Evolutionary conservation across 2,797 vertebrate species (phyloP).

Genomic region (Martes flavigula): DNA sequence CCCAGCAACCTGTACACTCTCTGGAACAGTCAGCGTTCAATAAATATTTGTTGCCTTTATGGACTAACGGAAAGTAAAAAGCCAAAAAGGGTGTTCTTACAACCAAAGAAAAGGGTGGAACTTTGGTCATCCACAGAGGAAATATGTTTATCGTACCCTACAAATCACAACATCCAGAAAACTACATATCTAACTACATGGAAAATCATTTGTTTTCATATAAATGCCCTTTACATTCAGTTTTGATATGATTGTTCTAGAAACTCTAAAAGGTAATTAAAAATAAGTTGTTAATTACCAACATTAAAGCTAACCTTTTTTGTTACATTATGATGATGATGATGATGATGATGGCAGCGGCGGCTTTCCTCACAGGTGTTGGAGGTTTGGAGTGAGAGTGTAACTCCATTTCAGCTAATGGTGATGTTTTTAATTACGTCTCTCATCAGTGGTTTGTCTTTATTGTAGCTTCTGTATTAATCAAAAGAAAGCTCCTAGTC

Average conservation of each 20-base stretch:
- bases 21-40: slow-evolving; percentile 55
- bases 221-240: background rate
- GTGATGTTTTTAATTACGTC: slow-evolving; percentile 18
- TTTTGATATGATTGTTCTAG: slow-evolving; percentile 35
- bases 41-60: slow-evolving; percentile 60
- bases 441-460: background rate
- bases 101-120: slow-evolving; percentile 32
- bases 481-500: slow-evolving; percentile 34
- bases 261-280: slow-evolving; percentile 41
- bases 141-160: slow-evolving; percentile 18
- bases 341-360: background rate
- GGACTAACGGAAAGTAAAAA: slow-evolving; percentile 56
- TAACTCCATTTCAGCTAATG: background rate
- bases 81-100: slow-evolving; percentile 10
- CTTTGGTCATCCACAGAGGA: background rate
- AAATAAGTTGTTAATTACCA: slow-evolving; percentile 42
- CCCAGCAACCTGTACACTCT: slow-evolving; percentile 46
- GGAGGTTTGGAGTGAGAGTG: background rate
- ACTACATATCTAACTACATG: background rate
- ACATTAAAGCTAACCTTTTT: slow-evolving; percentile 4
- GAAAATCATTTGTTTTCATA: slow-evolving; percentile 16
- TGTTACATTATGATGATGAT: too few species aligned
- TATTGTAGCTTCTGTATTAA: slow-evolving; percentile 5
- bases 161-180: slow-evolving; percentile 30
- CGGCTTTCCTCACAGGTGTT: background rate